Evolutionary conservation across 1,140 invertebrate genomes (phyloP), one percentile per base, ranked within the genome.

Genomic region (Oscheius sp.): DNA sequence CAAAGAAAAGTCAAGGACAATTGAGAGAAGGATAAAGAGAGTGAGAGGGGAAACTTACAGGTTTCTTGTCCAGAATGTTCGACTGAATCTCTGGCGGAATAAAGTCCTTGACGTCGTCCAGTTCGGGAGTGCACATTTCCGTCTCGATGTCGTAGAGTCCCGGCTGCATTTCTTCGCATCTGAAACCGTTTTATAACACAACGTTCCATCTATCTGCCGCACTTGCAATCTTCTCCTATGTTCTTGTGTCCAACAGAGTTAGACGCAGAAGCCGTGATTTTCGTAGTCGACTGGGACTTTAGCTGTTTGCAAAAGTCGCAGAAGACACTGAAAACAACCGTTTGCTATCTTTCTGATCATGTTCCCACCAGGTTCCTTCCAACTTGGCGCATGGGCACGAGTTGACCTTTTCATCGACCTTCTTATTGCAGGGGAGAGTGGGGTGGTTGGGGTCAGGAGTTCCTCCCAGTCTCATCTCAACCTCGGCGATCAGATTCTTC

Each of bases 271-370:
- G 72, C 49, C 3, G 72, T 62, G 42, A 74, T 61, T 67, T 64
- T 55, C 1, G 49, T 55, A 13, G 65, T 38, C 34, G 61, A 38
- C 68, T 83, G 82, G n/a, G 77, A 79, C n/a, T 76, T 71, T 63
- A 83, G 79, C 77, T 83, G 82, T 31, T 84, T 78, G 71, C 82
- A 83, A 71, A 83, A 83, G 55, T 83, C 82, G 49, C 82, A 83
- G 73, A 83, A 83, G 13, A 83, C 77, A 66, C 81, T 83, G 45
- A 63, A 83, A 74, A 42, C 18, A 7, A 46, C 15, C 15, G 29
- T 68, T 23, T 4, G 23, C 15, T 28, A 62, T 10, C 20, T 52
- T 36, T 20, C 20, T 36, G 45, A 20, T 36, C 4, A 1, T 2
- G 2, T 10, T 28, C n/a, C n/a, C 58, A 84, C 81, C 82, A 83